Evolutionary conservation across 2,888 invertebrate species (phyloP).

Genomic region (Hirtodrosophila alboralis): DNA sequence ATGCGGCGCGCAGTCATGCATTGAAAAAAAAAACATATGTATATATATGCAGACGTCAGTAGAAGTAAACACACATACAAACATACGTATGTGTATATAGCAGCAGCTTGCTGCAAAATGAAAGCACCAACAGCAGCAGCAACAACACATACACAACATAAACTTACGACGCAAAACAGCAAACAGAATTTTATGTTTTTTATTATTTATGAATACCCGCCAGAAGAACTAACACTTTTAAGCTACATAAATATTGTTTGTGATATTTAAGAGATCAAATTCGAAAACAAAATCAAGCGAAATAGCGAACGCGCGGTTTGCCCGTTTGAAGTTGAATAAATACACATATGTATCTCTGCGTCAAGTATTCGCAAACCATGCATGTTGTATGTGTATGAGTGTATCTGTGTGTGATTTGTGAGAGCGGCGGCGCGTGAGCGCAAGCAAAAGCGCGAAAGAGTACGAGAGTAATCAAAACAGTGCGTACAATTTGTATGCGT

Average conservation of each 20-base stretch:
- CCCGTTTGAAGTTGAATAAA: conserved; percentile 76
- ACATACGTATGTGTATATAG: conserved; percentile 7
- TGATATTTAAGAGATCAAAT: conserved; percentile 50
- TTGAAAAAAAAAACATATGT: conserved; percentile 55
- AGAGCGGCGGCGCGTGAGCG: conserved; percentile 51
- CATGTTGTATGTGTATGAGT: conserved; percentile 44
- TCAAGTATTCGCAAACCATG: conserved; percentile 60
- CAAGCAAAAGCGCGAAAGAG: conserved; percentile 4
- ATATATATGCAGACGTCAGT: conserved; percentile 24
- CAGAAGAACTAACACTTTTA: conserved; percentile 14
- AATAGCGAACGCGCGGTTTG: conserved; percentile 70
- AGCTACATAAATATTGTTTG: conserved; percentile 28
- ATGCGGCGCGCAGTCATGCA: conserved; percentile 71
- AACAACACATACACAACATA: conserved; percentile 50
- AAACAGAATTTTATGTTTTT: conserved; percentile 28
- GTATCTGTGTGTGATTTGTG: conserved; percentile 45
- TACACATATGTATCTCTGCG: conserved; percentile 52
- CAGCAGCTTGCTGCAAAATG: conserved; percentile 70
- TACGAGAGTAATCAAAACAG: conserved; percentile 31
- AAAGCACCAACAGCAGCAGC: conserved; percentile 67
- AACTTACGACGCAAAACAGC: conserved; percentile 62
- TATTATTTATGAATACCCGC: background rate
- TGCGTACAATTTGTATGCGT: conserved; percentile 49
- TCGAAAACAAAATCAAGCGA: conserved; percentile 59
- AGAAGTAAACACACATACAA: conserved; percentile 47